Evolutionary conservation across 2,797 vertebrate genomes (phyloP), one percentile per base, ranked within the genome.

Genomic region (Bradypodion ventrale): DNA sequence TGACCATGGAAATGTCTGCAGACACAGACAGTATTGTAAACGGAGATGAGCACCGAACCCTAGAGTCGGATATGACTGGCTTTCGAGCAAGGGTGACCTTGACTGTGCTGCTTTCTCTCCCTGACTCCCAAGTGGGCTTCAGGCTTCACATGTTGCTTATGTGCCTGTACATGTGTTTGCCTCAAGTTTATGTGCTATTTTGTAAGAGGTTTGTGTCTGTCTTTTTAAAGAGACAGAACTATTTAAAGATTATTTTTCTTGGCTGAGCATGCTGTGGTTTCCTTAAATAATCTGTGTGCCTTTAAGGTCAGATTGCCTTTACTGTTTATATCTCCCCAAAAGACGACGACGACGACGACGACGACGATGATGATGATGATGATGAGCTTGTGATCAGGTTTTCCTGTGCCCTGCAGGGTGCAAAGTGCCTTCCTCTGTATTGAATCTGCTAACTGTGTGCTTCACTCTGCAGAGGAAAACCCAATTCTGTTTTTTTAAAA

Each of bases 401-500:
- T n/a, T n/a, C n/a, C n/a, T n/a, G n/a, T n/a, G n/a, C n/a, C n/a
- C n/a, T n/a, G n/a, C n/a, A n/a, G n/a, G n/a, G n/a, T n/a, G n/a
- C n/a, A n/a, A n/a, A n/a, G n/a, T n/a, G n/a, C n/a, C n/a, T n/a
- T n/a, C n/a, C n/a, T 78, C 62, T 42, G n/a, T 56, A 63, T 13
- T 10, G 49, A 59, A 75, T 52, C 44, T 44, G 76, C 37, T 63
- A 27, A 52, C 27, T 44, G 87, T 73, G 37, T 66, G 87, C 46
- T 37, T 69, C 12, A 69, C 15, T 46, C 52, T 35, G n/a, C 21
- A 1, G 68, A 86, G 46, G 85, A 1, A 2, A 0, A 27, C 5
- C 12, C 60, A 44, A 40, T 0, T 0, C n/a, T n/a, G n/a, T n/a
- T n/a, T n/a, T n/a, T n/a, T n/a, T n/a, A n/a, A n/a, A n/a, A n/a